phyloP scores from a whole-genome alignment of 2,888 invertebrate genomes.

The Listrodromus nycthemerus region DNA sequence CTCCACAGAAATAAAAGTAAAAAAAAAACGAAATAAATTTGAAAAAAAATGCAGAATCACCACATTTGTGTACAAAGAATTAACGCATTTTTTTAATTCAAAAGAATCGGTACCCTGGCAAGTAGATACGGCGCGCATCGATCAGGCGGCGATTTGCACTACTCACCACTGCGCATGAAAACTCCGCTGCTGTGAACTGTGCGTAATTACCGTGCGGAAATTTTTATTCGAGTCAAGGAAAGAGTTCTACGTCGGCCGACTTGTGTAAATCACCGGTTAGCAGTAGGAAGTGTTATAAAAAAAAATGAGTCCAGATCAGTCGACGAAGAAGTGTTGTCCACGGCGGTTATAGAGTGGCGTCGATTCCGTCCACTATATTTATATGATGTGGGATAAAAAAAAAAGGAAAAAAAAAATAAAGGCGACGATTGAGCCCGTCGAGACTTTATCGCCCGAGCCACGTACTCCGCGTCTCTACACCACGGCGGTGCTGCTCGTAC shows the following conservation, averaged over 20 bases:
- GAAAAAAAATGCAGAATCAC: background rate
- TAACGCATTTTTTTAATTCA: no score
- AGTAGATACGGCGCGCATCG: no score
- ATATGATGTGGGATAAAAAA: background rate
- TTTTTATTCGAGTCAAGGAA: background rate
- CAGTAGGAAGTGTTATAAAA: slow-evolving; percentile 9
- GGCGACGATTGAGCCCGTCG: background rate
- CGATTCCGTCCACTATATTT: slow-evolving; percentile 22
- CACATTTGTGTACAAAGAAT: no score
- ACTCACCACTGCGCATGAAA: background rate
- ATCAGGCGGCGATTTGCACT: no score
- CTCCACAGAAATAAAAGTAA: no score
- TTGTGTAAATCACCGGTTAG: slow-evolving; percentile 16
- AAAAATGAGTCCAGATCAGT: slow-evolving; percentile 1
- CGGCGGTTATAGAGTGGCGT: background rate
- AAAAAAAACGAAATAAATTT: background rate
- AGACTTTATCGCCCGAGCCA: slow-evolving; percentile 27
- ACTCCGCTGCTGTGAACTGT: background rate
- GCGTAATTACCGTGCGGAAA: background rate
- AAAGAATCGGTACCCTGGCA: no score
- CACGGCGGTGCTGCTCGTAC: slow-evolving; percentile 29
- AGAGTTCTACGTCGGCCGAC: background rate
- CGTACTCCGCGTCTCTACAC: slow-evolving; percentile 19
- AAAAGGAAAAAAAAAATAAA: slow-evolving; percentile 12
- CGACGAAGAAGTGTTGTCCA: slow-evolving; percentile 3